phyloP scores from a whole-genome alignment of 2,888 invertebrate genomes.

The Mesorhabditis sp. region DNA sequence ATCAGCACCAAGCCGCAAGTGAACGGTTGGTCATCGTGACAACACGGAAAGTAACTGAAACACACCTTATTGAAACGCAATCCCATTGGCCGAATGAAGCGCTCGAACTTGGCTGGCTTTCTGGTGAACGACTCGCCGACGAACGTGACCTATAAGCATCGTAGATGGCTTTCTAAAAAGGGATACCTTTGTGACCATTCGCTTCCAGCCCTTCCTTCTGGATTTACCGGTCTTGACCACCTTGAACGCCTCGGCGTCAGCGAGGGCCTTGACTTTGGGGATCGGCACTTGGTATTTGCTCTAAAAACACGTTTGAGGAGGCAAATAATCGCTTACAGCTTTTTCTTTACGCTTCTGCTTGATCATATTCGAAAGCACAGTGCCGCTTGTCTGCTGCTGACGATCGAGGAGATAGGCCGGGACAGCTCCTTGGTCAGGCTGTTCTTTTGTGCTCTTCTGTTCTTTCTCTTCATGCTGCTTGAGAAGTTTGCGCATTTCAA shows the following conservation, averaged over 20 bases:
- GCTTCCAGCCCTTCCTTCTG: conserved; percentile 84
- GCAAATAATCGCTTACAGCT: conserved; percentile 64
- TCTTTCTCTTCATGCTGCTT: conserved; percentile 93
- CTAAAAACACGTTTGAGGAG: conserved; percentile 43
- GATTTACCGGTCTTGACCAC: conserved; percentile 57
- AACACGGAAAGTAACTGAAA: conserved; percentile 1
- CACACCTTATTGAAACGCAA: conserved; percentile 54
- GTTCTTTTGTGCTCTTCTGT: conserved; percentile 70
- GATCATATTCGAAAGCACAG: conserved; percentile 95
- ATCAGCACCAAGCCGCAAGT: too few species aligned
- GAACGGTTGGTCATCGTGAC: background rate
- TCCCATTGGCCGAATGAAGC: conserved; percentile 93
- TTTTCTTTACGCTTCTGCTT: conserved; percentile 99
- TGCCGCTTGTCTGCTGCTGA: conserved; percentile 86
- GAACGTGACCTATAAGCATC: conserved; percentile 62
- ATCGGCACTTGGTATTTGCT: conserved; percentile 99
- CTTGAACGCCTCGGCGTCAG: conserved; percentile 93
- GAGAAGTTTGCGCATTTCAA: conserved; percentile 64
- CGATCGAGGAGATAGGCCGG: conserved; percentile 96
- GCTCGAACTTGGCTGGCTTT: conserved; percentile 97
- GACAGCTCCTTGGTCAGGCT: conserved; percentile 72
- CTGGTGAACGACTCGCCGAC: conserved; percentile 97
- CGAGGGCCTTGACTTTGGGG: conserved; percentile 92
- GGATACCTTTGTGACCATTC: conserved; percentile 93
- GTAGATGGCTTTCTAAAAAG: background rate